These are phyloP conservation scores for Habroteleia sp. DNA, from an alignment of 2,888 invertebrate species.

Conservation along the genomic window DNA sequence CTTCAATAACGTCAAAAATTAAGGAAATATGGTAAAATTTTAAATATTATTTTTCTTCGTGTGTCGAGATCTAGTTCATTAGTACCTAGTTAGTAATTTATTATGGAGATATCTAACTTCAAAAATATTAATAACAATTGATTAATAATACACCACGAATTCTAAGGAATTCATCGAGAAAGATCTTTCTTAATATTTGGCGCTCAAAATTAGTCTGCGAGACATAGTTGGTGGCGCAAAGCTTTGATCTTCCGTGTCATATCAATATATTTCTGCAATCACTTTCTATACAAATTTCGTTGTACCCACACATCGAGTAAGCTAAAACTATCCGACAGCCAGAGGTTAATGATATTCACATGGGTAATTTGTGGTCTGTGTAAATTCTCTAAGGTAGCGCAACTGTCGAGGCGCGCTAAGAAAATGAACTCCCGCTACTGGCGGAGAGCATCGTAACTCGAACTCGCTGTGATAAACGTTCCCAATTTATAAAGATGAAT, in stretches of 20 bases:
- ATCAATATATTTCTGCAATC: slow-evolving; percentile 43
- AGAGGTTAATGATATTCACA: slow-evolving; percentile 61
- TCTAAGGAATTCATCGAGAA: too few relatives aligned
- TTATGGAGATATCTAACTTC: too few relatives aligned
- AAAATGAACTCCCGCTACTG: slow-evolving; percentile 30
- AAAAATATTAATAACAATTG: too few relatives aligned
- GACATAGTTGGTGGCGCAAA: slow-evolving; percentile 6
- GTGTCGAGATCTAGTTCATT: too few relatives aligned
- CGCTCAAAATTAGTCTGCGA: slow-evolving; percentile 7
- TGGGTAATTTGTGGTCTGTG: slow-evolving; percentile 52
- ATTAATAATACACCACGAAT: too few relatives aligned
- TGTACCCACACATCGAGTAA: slow-evolving; percentile 11
- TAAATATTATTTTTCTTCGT: too few relatives aligned
- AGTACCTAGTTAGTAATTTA: too few relatives aligned
- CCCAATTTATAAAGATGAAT: slow-evolving; percentile 23
- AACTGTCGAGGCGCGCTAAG: slow-evolving; percentile 40
- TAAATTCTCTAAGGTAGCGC: slow-evolving; percentile 45
- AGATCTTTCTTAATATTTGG: too few relatives aligned
- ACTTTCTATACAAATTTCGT: slow-evolving; percentile 40
- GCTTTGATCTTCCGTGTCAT: slow-evolving; percentile 28
- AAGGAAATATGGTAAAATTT: too few relatives aligned
- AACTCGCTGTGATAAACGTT: slow-evolving; percentile 31
- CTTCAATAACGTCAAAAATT: too few relatives aligned
- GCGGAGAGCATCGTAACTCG: slow-evolving; percentile 7
- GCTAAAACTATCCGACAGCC: slow-evolving; percentile 34